These are phyloP conservation scores for Atta texana DNA, from an alignment of 1,140 invertebrate genomes.

Conservation along the genomic window DNA sequence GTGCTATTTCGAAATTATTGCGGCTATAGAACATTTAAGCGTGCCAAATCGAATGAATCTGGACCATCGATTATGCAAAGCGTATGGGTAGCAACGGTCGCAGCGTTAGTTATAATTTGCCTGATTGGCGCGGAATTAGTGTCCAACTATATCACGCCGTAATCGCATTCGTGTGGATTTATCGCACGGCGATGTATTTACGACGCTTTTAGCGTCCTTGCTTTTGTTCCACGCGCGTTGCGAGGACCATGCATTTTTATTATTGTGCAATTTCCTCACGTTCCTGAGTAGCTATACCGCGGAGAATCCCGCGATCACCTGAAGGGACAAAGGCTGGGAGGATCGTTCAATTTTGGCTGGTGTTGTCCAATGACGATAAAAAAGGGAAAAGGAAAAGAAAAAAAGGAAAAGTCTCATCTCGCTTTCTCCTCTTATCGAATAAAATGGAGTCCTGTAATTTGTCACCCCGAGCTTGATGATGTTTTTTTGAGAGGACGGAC, in stretches of 20 bases:
- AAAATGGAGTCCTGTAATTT: conserved; percentile 69
- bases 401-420: conserved; percentile 36
- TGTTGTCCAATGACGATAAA: conserved; percentile 57
- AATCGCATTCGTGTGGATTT: conserved; percentile 55
- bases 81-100: neutral
- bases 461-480: conserved; percentile 63
- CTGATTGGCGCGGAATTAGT: conserved; percentile 58
- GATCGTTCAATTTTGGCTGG: conserved; percentile 46
- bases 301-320: neutral
- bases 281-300: conserved; percentile 1
- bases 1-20: neutral
- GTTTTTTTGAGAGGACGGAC: conserved; percentile 64
- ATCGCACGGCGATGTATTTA: conserved; percentile 59
- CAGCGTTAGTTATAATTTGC: conserved; percentile 55
- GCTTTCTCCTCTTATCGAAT: conserved; percentile 57
- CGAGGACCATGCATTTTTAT: conserved; percentile 55
- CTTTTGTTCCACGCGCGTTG: conserved; percentile 28
- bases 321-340: conserved; percentile 25
- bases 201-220: conserved; percentile 38
- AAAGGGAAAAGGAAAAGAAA: neutral
- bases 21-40: neutral
- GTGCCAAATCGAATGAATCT: conserved; percentile 17
- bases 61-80: conserved; percentile 32
- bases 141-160: conserved; percentile 48
- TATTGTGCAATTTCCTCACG: conserved; percentile 19